A percentile compares a stretch with the other conserved stretches of the same genome.
phyloP scores from a whole-genome alignment of 2,113 vertebrate genomes.

The Syngnathus floridae region DNA sequence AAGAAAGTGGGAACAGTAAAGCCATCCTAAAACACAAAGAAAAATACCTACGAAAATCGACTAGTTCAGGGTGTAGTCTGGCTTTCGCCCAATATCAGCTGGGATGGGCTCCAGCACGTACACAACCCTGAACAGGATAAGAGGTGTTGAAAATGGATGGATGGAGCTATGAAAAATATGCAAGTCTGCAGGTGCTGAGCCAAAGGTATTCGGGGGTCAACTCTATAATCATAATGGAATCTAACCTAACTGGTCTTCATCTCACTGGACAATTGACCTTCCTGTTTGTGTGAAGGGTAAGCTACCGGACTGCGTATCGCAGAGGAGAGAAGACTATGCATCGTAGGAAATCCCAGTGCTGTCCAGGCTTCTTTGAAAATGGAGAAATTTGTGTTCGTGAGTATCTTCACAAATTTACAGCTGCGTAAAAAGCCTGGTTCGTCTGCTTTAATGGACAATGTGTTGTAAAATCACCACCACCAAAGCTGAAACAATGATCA shows the following conservation, averaged over 20 bases:
- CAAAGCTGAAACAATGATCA: neutral
- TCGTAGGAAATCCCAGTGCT: conserved; percentile 91
- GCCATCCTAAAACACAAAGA: too few species aligned
- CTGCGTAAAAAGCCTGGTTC: neutral
- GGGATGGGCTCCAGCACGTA: too few species aligned
- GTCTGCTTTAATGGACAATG: neutral
- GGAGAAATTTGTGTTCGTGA: conserved; percentile 89
- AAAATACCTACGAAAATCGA: too few species aligned
- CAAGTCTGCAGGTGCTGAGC: neutral
- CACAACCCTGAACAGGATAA: too few species aligned
- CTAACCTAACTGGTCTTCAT: neutral
- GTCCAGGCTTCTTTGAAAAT: conserved; percentile 89
- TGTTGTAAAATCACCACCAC: neutral
- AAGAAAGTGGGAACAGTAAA: too few species aligned
- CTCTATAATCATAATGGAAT: too few species aligned
- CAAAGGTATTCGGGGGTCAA: too few species aligned
- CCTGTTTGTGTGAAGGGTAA: conserved; percentile 72
- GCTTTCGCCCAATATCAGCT: too few species aligned
- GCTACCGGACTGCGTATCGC: conserved; percentile 88
- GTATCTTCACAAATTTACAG: conserved; percentile 46
- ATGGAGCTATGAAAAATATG: neutral
- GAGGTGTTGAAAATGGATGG: too few species aligned
- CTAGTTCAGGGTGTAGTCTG: too few species aligned
- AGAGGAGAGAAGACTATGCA: conserved; percentile 96
- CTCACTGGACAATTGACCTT: neutral